Evolutionary conservation across 2,888 invertebrate species (phyloP).

Genomic region (Ashinkailepas kermadecensis): DNA sequence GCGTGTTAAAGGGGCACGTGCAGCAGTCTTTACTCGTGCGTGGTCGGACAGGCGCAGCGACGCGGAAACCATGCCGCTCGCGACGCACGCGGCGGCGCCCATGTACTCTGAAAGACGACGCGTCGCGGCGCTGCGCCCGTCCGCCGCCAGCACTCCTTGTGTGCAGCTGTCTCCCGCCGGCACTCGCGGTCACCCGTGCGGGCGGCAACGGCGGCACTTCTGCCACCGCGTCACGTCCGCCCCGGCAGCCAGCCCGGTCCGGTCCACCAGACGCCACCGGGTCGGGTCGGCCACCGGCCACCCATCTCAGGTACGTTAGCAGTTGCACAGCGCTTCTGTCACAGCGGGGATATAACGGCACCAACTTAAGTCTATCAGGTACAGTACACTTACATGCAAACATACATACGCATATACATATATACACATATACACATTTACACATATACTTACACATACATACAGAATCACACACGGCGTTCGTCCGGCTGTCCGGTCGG

Average conservation of each 20-base stretch:
- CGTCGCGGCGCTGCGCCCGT: neutral
- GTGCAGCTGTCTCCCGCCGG: too few relatives aligned
- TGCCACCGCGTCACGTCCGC: neutral
- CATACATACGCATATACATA: neutral
- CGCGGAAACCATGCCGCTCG: neutral
- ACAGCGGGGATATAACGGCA: neutral
- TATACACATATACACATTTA: neutral
- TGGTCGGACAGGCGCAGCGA: neutral
- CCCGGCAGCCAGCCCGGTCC: neutral
- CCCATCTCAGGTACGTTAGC: conserved; percentile 1
- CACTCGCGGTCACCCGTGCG: too few relatives aligned
- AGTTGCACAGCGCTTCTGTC: neutral
- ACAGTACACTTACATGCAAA: neutral
- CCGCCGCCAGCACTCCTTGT: neutral
- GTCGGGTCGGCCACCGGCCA: neutral
- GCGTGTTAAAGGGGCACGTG: too few relatives aligned
- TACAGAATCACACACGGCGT: neutral
- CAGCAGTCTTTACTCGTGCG: too few relatives aligned
- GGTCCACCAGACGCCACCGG: neutral
- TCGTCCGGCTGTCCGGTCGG: too few relatives aligned
- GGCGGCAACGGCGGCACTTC: neutral
- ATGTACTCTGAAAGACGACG: neutral
- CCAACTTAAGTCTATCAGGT: neutral
- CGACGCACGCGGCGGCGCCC: neutral
- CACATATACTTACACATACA: neutral